Conservation (phyloP, 1,140 invertebrate species). For the Drosophila pachea region DNA sequence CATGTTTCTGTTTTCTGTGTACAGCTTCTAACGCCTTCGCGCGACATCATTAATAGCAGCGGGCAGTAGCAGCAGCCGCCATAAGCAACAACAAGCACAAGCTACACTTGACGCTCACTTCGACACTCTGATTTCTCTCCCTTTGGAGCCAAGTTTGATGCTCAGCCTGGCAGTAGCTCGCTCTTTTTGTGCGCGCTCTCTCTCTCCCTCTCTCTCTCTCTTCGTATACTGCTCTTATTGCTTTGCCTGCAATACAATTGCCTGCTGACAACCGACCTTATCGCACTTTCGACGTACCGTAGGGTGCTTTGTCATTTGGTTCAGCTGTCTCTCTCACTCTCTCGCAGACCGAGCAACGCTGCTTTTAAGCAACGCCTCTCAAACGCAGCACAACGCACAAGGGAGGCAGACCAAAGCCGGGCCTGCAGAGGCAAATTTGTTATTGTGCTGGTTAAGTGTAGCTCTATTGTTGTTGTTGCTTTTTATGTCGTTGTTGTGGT, state of each 20-base stretch:
- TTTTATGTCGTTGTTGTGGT: constrained; percentile 57
- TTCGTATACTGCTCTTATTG: constrained; percentile 16
- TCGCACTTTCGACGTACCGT: constrained; percentile 49
- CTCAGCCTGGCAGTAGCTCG: neutral
- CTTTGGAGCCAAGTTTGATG: constrained; percentile 9
- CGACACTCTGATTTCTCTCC: constrained; percentile 6
- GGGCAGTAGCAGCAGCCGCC: constrained; percentile 8
- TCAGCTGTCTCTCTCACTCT: constrained; percentile 28
- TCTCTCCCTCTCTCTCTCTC: constrained; percentile 28
- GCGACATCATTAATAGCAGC: constrained; percentile 10
- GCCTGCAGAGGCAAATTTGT: constrained; percentile 39
- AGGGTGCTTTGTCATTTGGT: constrained; percentile 26
- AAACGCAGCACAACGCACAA: constrained; percentile 39
- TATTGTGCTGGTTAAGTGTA: constrained; percentile 44
- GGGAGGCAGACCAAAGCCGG: constrained; percentile 45
- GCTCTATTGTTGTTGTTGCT: constrained; percentile 46
- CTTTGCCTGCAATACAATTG: constrained; percentile 22
- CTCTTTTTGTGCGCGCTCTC: constrained; percentile 7
- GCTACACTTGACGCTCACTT: constrained; percentile 35
- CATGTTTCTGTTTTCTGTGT: constrained; percentile 41
- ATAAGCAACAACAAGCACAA: constrained; percentile 22
- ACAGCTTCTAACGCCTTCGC: constrained; percentile 56
- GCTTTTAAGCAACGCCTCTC: constrained; percentile 72
- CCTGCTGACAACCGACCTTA: constrained; percentile 48
- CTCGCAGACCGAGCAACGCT: constrained; percentile 18